A percentile compares a stretch with the other conserved stretches of the same genome.
Conservation (phyloP, 1,140 invertebrate genomes). For the Drosophila lini region DNA sequence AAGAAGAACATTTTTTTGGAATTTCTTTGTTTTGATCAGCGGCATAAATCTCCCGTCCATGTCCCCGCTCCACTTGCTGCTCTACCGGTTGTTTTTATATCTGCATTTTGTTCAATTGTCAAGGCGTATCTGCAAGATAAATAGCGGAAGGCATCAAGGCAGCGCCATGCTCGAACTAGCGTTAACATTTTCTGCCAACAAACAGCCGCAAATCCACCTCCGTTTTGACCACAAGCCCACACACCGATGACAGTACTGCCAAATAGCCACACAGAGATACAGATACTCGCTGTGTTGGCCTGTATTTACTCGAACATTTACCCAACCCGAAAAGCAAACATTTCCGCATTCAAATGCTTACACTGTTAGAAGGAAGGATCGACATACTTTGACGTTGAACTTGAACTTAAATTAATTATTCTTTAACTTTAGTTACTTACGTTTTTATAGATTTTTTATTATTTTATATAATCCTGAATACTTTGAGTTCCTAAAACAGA, state of each 20-base stretch:
- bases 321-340: conserved; percentile 30
- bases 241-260: conserved; percentile 2
- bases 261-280: conserved; percentile 12
- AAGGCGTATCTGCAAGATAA: conserved; percentile 51
- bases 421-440: too few relatives aligned
- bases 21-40: conserved; percentile 3
- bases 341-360: conserved; percentile 53
- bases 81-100: conserved; percentile 14
- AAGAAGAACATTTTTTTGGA: background rate
- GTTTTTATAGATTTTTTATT: too few relatives aligned
- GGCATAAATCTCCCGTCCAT: conserved; percentile 15
- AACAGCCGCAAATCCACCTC: conserved; percentile 40
- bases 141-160: conserved; percentile 46
- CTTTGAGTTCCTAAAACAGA: too few relatives aligned
- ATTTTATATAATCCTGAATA: too few relatives aligned
- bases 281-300: conserved; percentile 20
- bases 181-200: conserved; percentile 48
- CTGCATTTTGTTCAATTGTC: conserved; percentile 47
- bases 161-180: conserved; percentile 28
- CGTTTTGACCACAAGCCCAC: conserved; percentile 28
- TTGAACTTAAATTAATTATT: too few relatives aligned
- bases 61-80: conserved; percentile 9
- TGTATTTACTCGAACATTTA: conserved; percentile 17
- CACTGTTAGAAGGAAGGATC: background rate
- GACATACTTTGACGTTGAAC: background rate